Evolutionary conservation across 1,140 invertebrate genomes (phyloP).

Genomic region (Trichoplusia ni): DNA sequence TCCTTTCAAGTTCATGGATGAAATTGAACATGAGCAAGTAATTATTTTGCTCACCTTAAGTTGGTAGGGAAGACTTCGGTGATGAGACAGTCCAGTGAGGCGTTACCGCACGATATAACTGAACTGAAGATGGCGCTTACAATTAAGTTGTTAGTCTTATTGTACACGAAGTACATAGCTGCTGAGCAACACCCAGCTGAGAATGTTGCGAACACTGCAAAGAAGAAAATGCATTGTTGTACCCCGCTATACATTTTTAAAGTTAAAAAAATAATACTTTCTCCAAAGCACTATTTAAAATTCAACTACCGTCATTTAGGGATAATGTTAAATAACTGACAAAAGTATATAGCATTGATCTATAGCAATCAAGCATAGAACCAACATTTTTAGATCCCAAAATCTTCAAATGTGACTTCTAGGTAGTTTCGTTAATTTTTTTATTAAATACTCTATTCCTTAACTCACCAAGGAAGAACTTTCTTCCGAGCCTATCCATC

Average conservation of each 20-base stretch:
- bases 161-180: constrained; percentile 91
- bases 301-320: background rate
- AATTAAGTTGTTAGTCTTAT: constrained; percentile 90
- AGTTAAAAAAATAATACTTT: too few species aligned
- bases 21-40: too few species aligned
- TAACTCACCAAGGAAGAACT: constrained; percentile 91
- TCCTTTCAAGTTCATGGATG: too few species aligned
- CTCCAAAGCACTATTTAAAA: too few species aligned
- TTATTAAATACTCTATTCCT: too few species aligned
- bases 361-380: too few species aligned
- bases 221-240: background rate
- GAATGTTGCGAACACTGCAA: constrained; percentile 91
- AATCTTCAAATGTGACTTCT: too few species aligned
- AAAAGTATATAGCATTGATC: too few species aligned
- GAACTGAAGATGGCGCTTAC: constrained; percentile 93
- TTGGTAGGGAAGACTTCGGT: constrained; percentile 95
- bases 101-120: constrained; percentile 94
- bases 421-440: too few species aligned
- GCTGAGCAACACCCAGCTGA: constrained; percentile 93
- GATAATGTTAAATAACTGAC: background rate
- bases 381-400: too few species aligned
- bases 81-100: constrained; percentile 92
- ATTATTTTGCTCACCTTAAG: constrained; percentile 82
- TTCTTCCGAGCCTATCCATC: constrained; percentile 91
- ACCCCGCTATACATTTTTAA: too few species aligned